Percentiles rank a stretch among this genome's conserved stretches.
Conservation (phyloP, 2,797 vertebrate genomes). For the Tragelaphus eurycerus region DNA sequence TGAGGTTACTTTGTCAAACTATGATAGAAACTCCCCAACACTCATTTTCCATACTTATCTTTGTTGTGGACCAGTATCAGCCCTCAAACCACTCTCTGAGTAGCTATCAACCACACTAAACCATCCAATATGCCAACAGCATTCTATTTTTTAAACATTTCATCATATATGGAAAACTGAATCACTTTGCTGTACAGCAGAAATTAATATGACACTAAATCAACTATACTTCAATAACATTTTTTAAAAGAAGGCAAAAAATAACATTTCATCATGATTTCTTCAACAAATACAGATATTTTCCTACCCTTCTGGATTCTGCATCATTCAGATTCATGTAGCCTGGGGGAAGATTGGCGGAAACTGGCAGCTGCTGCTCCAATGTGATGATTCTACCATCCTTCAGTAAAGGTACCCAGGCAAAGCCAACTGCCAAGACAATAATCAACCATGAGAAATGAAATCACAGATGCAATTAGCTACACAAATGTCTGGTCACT, state of each 20-base stretch:
- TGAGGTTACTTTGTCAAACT: not conserved
- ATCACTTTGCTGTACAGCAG: not conserved
- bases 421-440: slow-evolving; percentile 90
- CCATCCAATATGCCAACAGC: not conserved
- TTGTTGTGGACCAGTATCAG: not conserved
- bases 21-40: not conserved
- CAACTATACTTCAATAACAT: not conserved
- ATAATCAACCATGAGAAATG: slow-evolving; percentile 36
- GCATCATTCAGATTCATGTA: slow-evolving; percentile 88
- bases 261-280: not conserved
- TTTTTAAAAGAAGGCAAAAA: not conserved
- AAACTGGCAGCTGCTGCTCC: slow-evolving; percentile 91
- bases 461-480: not conserved
- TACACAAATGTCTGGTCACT: not conserved
- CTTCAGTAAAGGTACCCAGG: slow-evolving; percentile 93
- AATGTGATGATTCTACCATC: slow-evolving; percentile 91
- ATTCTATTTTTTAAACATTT: slow-evolving; percentile 1
- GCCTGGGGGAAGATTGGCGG: slow-evolving; percentile 90
- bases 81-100: not conserved
- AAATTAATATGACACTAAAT: not conserved
- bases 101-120: not conserved
- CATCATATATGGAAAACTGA: not conserved
- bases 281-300: not conserved
- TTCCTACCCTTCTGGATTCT: slow-evolving; percentile 89
- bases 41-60: not conserved